Evolutionary conservation across 2,113 vertebrate species (phyloP).

Genomic region (Anolis carolinensis): DNA sequence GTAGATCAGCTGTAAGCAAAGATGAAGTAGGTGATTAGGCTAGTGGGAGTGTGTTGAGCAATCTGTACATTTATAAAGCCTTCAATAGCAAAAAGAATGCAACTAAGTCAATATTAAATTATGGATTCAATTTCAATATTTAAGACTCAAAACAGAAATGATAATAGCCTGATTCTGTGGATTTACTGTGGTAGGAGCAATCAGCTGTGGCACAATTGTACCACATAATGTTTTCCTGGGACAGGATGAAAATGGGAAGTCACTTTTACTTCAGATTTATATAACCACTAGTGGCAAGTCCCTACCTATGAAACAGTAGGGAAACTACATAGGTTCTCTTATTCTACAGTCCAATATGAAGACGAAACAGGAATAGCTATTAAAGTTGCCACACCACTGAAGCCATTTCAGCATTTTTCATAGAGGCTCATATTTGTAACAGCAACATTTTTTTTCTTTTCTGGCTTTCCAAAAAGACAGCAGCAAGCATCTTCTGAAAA

Average conservation of each 20-base stretch:
- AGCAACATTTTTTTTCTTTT: background rate
- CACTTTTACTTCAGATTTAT: background rate
- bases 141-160: constrained; percentile 2
- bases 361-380: too few species aligned
- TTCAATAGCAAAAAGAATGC: background rate
- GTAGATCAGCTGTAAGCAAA: background rate
- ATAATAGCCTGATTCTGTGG: background rate
- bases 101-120: background rate
- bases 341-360: background rate
- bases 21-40: background rate
- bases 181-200: background rate
- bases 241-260: background rate
- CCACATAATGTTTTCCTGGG: background rate
- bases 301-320: background rate
- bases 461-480: background rate
- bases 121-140: background rate
- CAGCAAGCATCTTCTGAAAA: background rate
- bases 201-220: background rate
- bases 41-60: background rate
- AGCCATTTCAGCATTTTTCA: background rate
- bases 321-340: background rate
- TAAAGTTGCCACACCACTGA: too few species aligned
- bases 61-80: background rate
- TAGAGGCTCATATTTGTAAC: background rate
- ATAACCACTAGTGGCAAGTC: background rate